Evolutionary conservation across 2,113 vertebrate species (phyloP), one percentile per base, ranked within the genome.

Genomic region (Carlito syrichta): DNA sequence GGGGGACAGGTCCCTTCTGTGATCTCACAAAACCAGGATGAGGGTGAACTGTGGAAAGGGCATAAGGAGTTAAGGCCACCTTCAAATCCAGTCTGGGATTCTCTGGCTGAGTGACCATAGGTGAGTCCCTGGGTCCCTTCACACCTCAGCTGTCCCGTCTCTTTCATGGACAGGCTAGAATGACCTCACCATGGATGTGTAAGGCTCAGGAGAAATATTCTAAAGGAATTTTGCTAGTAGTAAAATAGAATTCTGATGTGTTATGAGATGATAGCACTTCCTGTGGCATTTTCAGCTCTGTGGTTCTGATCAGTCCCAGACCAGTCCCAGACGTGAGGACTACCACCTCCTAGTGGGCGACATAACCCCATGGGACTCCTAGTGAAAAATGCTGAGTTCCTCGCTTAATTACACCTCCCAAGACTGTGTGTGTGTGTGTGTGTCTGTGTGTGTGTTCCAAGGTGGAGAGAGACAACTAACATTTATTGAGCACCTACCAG

Each of bases 271-370:
- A 22, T 6, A 10, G 40, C n/a, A 19, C 86, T 52, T 35, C 58
- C 11, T 45, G 38, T 30, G 60, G 45, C 40, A n/a, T 62, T 63
- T 22, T 16, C 71, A 43, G 38, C n/a, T 74, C 32, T 62, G 23
- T 32, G 23, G 30, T 32, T 35, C 35, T 27, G 22, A 13, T 40
- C 20, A 11, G 66, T 12, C 32, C 91, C 81, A 43, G 81, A 32
- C 19, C 71, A 62, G 30, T 13, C 3, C 17, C 40, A 10, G 58
- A 25, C 4, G 22, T 4, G 48, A 11, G 25, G 38, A 43, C 19
- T 2, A 0, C 30, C n/a, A 0, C 19, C 32, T 13, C 35, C 6
- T 2, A 0, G 45, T 2, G 38, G 48, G 27, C 32, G 9, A 27
- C 6, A 35, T 12, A 3, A 35, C 45, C 86, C 30, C 0, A n/a